Percentiles rank a stretch among this genome's conserved stretches.
Conservation (phyloP, 2,888 invertebrate species). For the Brachylomia viminalis region DNA sequence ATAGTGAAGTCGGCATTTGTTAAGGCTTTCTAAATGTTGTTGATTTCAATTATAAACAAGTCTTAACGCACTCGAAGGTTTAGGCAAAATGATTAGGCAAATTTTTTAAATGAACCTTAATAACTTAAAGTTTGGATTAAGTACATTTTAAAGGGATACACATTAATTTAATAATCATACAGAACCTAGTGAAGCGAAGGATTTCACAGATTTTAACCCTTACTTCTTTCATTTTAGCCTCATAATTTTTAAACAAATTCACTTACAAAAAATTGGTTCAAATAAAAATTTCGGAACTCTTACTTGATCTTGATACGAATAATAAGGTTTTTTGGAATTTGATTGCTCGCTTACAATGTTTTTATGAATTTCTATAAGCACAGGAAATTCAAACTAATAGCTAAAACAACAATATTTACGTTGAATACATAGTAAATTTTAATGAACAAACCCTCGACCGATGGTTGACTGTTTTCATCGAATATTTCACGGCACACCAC, state of each 20-base stretch:
- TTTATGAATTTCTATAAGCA: accelerated
- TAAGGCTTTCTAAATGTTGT: background rate
- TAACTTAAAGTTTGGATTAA: background rate
- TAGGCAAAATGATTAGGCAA: background rate
- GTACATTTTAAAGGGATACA: background rate
- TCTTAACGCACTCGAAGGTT: background rate
- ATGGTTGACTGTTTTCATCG: constrained; percentile 95
- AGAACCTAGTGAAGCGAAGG: background rate
- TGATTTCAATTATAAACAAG: background rate
- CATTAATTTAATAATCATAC: constrained; percentile 30
- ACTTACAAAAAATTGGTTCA: too few species aligned
- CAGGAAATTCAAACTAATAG: background rate
- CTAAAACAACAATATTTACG: constrained; percentile 37
- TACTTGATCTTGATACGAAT: constrained; percentile 19
- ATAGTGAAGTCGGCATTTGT: too few species aligned
- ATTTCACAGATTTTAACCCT: background rate
- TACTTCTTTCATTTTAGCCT: background rate
- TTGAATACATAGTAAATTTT: constrained; percentile 24
- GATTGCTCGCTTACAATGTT: background rate
- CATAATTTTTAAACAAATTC: background rate
- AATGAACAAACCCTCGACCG: constrained; percentile 93
- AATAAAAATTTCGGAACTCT: background rate
- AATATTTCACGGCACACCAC: constrained; percentile 96
- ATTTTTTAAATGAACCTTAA: background rate
- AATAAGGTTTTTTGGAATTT: background rate